Evolutionary conservation across 1,140 invertebrate genomes (phyloP).

Genomic region (Drosophila ironensis): DNA sequence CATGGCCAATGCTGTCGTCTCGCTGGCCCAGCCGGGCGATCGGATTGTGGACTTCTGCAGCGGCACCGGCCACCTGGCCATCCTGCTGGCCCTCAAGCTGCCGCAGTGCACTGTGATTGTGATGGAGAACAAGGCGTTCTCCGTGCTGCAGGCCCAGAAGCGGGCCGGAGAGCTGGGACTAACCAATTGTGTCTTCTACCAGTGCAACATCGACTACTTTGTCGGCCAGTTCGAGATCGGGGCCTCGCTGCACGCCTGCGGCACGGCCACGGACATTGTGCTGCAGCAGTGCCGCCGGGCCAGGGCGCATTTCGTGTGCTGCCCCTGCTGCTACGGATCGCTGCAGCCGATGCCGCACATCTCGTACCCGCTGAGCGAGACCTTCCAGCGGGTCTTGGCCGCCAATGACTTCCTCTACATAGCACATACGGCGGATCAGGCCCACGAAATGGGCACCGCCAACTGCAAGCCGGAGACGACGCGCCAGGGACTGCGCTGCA

Average conservation of each 20-base stretch:
- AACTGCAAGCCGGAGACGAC: conserved; percentile 84
- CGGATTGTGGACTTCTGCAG: conserved; percentile 97
- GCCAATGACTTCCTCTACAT: conserved; percentile 89
- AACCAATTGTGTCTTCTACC: conserved; percentile 90
- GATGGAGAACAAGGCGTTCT: conserved; percentile 96
- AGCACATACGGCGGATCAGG: conserved; percentile 95
- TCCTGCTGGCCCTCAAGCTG: conserved; percentile 91
- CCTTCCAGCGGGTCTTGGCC: conserved; percentile 83
- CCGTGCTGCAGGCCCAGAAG: conserved; percentile 88
- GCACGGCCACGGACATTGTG: conserved; percentile 96
- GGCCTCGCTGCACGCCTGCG: conserved; percentile 95
- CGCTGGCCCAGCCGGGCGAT: conserved; percentile 85
- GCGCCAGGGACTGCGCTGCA: conserved; percentile 89
- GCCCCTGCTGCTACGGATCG: conserved; percentile 97
- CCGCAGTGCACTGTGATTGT: conserved; percentile 90
- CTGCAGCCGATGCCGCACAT: conserved; percentile 87
- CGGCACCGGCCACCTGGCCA: conserved; percentile 95
- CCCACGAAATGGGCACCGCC: conserved; percentile 87
- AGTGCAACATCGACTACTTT: conserved; percentile 94
- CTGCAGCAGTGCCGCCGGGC: conserved; percentile 90
- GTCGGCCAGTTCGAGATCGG: conserved; percentile 91
- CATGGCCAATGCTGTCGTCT: conserved; percentile 89
- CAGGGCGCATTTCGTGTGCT: conserved; percentile 92
- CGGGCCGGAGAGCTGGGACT: conserved; percentile 88
- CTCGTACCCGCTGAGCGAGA: conserved; percentile 88